A percentile compares a stretch with the other conserved stretches of the same genome.
phyloP scores from a whole-genome alignment of 92 coral and sea anemone species.

The Chrysogorgia sp. region DNA sequence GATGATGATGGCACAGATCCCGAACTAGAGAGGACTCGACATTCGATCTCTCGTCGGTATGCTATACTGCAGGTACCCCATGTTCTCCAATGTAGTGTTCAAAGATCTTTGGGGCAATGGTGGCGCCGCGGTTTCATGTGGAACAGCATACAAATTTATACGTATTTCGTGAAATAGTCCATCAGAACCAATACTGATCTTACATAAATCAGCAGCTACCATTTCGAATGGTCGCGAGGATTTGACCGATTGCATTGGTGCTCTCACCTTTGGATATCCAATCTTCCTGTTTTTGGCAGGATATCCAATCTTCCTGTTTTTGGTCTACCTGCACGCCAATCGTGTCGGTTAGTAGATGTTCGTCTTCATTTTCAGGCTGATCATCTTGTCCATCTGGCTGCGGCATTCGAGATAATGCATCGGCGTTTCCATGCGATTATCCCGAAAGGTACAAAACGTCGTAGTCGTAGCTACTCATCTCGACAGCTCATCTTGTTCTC shows the following conservation, averaged over 20 bases:
- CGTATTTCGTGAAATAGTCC: constrained; percentile 42
- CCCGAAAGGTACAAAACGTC: not conserved
- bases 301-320: no score
- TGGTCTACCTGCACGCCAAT: no score
- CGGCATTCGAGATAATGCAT: not conserved
- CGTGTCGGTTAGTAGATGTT: no score
- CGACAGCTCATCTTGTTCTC: constrained; percentile 8
- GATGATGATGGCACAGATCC: no score
- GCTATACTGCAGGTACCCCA: not conserved
- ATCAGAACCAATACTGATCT: constrained; percentile 27
- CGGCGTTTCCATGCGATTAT: constrained; percentile 1
- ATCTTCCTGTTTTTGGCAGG: constrained; percentile 29
- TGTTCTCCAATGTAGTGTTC: constrained; percentile 1
- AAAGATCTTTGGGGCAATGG: constrained; percentile 29
- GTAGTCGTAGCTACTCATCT: not conserved
- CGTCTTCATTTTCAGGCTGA: no score
- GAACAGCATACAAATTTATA: constrained; percentile 44
- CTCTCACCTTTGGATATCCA: constrained; percentile 43
- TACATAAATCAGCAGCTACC: constrained; percentile 38
- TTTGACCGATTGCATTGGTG: constrained; percentile 18
- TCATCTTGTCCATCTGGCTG: no score
- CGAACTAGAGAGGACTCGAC: not conserved
- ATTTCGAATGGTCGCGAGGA: constrained; percentile 37
- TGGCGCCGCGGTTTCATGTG: constrained; percentile 39
- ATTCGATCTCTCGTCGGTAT: not conserved